Percentiles rank a stretch among this genome's conserved stretches.
These are phyloP conservation scores for Gallirallus australis DNA, from an alignment of 2,797 vertebrate species.

Conservation along the genomic window DNA sequence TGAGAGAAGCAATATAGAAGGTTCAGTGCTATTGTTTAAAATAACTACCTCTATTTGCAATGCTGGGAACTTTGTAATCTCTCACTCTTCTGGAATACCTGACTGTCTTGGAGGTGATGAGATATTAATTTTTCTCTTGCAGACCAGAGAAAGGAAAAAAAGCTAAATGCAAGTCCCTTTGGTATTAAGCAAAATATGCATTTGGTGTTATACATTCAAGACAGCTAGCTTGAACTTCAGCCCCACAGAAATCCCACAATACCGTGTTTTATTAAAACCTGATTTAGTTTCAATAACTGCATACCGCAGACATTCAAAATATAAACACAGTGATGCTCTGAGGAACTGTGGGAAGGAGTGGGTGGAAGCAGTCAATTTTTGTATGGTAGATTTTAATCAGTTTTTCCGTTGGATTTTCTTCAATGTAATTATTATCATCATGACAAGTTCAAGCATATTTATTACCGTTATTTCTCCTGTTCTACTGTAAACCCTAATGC, in stretches of 20 bases:
- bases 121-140: background rate
- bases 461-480: background rate
- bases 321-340: background rate
- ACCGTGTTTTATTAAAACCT: conserved; percentile 37
- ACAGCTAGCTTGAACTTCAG: background rate
- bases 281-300: background rate
- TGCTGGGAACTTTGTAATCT: background rate
- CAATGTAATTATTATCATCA: background rate
- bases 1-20: background rate
- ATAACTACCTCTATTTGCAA: background rate
- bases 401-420: background rate
- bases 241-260: background rate
- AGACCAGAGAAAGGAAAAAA: background rate
- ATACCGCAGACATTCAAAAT: background rate
- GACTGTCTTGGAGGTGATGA: background rate
- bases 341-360: background rate
- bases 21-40: background rate
- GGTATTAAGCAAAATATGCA: background rate
- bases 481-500: background rate
- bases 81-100: background rate
- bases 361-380: background rate
- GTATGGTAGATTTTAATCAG: background rate
- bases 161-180: background rate
- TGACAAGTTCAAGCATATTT: background rate
- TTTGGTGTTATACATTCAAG: background rate